These are phyloP conservation scores for Physella acuta DNA, from an alignment of 1,140 invertebrate genomes.

Conservation along the genomic window DNA sequence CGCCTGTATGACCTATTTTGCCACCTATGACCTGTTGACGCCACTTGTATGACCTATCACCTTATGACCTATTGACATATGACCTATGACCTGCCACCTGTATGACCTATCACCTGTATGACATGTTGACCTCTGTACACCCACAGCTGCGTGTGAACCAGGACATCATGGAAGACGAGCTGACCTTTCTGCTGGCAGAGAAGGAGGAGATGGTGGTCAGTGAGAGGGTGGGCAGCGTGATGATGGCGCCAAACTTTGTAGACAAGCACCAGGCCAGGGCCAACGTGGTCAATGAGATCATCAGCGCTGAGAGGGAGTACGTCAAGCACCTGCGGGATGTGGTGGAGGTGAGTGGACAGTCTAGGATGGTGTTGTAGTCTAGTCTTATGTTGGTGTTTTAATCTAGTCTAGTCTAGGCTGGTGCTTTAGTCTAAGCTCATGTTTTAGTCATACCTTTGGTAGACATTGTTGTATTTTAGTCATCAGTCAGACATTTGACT, in stretches of 20 bases:
- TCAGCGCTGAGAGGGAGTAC: slow-evolving; percentile 79
- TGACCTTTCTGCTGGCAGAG: slow-evolving; percentile 31
- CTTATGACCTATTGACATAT: too few species aligned
- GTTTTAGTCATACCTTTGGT: too few species aligned
- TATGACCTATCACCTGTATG: neutral
- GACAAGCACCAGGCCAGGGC: slow-evolving; percentile 70
- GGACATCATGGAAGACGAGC: slow-evolving; percentile 48
- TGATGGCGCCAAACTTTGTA: slow-evolving; percentile 35
- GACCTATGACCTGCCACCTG: neutral
- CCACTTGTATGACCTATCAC: too few species aligned
- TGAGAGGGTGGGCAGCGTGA: neutral
- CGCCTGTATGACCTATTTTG: too few species aligned
- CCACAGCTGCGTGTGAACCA: slow-evolving; percentile 55
- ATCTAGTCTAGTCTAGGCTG: too few species aligned
- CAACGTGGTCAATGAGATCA: slow-evolving; percentile 77
- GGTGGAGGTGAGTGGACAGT: slow-evolving; percentile 63
- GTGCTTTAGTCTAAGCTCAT: too few species aligned
- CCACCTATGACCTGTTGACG: too few species aligned
- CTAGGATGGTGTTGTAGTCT: too few species aligned
- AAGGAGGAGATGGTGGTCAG: slow-evolving; percentile 23
- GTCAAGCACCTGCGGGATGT: slow-evolving; percentile 79
- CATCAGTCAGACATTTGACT: too few species aligned
- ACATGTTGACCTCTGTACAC: neutral
- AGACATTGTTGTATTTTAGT: too few species aligned
- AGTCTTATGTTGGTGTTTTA: too few species aligned